These are phyloP conservation scores for Oreortyx pictus DNA, from an alignment of 2,797 vertebrate species.

Conservation along the genomic window DNA sequence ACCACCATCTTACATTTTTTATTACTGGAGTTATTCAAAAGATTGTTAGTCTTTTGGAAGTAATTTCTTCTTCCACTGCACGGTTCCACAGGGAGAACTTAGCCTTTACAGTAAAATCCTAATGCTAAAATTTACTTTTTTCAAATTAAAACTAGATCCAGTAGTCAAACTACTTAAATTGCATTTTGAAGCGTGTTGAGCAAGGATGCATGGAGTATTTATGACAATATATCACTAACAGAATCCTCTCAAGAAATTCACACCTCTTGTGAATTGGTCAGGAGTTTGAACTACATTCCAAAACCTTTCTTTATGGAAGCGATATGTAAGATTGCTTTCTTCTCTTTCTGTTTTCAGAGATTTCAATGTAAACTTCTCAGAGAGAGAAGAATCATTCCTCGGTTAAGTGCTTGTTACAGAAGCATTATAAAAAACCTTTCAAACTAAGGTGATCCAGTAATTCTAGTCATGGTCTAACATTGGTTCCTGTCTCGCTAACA, in stretches of 20 bases:
- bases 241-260: neutral
- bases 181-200: neutral
- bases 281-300: neutral
- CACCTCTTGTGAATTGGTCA: neutral
- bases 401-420: neutral
- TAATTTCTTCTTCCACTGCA: slow-evolving; percentile 9
- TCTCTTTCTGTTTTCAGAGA: neutral
- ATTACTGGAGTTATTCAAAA: slow-evolving; percentile 22
- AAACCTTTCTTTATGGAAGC: neutral
- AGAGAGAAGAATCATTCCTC: neutral
- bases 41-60: slow-evolving; percentile 17
- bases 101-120: slow-evolving; percentile 12
- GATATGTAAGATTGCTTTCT: neutral
- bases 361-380: neutral
- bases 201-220: neutral
- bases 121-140: slow-evolving; percentile 29
- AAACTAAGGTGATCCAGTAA: neutral
- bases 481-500: neutral
- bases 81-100: slow-evolving; percentile 15
- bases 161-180: neutral
- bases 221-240: neutral
- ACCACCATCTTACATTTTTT: slow-evolving; percentile 19
- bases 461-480: neutral
- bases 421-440: neutral
- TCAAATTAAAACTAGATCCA: slow-evolving; percentile 50